Evolutionary conservation across 2,797 vertebrate species (phyloP).

Genomic region (Cuniculus paca): DNA sequence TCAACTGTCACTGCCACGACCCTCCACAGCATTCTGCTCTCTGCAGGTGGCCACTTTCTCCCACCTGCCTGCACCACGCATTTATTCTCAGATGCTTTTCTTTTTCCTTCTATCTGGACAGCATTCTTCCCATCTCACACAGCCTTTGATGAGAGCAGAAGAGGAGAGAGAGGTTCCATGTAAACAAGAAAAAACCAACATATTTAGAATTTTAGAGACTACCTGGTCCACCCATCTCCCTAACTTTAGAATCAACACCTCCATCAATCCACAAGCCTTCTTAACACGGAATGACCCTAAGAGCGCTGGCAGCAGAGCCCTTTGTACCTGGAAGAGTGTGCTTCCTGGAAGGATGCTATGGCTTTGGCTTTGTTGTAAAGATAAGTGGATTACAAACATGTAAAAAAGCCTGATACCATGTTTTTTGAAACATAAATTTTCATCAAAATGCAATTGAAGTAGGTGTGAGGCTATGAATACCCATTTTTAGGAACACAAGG

Average conservation of each 20-base stretch:
- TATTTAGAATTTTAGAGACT: not conserved
- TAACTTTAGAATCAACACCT: not conserved
- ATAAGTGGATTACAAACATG: not conserved
- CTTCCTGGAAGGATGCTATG: not conserved
- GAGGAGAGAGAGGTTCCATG: not conserved
- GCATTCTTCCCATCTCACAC: too few species aligned
- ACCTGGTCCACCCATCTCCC: not conserved
- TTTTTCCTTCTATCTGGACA: not conserved
- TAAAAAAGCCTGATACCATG: not conserved
- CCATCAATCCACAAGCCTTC: not conserved
- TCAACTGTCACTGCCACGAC: not conserved
- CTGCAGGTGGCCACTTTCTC: not conserved
- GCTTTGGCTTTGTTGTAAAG: not conserved
- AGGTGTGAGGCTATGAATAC: not conserved
- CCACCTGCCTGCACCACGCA: not conserved
- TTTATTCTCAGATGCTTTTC: not conserved
- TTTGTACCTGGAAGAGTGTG: not conserved
- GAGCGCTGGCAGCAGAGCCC: not conserved
- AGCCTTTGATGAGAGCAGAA: not conserved
- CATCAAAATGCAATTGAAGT: not conserved
- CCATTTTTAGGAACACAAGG: not conserved
- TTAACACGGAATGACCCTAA: rapidly evolving
- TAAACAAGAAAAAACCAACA: not conserved
- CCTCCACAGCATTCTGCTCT: not conserved
- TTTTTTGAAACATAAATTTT: not conserved